Evolutionary conservation across 2,888 invertebrate genomes (phyloP).

Genomic region (Luperina testacea): DNA sequence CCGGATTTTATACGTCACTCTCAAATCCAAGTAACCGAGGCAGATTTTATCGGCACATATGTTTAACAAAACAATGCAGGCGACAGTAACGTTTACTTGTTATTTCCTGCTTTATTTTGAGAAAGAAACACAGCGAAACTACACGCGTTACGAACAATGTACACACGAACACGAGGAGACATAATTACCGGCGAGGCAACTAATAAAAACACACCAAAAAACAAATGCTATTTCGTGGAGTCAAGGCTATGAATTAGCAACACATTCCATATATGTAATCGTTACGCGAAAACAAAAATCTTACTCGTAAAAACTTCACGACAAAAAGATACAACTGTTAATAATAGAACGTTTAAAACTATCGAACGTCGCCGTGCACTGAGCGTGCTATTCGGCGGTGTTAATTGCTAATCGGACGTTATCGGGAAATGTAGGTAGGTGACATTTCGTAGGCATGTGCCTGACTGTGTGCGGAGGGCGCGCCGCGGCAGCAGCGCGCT

Average conservation of each 20-base stretch:
- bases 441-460: constrained; percentile 87
- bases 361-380: constrained; percentile 76
- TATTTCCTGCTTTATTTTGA: constrained; percentile 79
- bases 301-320: constrained; percentile 79
- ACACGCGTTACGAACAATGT: constrained; percentile 72
- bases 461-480: constrained; percentile 78
- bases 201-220: constrained; percentile 75
- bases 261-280: constrained; percentile 82
- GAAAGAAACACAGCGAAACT: constrained; percentile 71
- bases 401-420: constrained; percentile 83
- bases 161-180: constrained; percentile 74
- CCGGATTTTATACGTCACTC: constrained; percentile 83
- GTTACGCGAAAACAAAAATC: constrained; percentile 67
- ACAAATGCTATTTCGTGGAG: constrained; percentile 69
- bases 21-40: constrained; percentile 79
- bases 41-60: constrained; percentile 75
- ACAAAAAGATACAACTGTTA: constrained; percentile 67
- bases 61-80: constrained; percentile 73
- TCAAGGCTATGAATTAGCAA: constrained; percentile 85
- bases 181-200: constrained; percentile 76
- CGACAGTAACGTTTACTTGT: constrained; percentile 71
- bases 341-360: constrained; percentile 66
- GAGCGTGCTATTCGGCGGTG: constrained; percentile 81
- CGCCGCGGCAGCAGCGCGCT: constrained; percentile 88
- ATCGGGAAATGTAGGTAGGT: constrained; percentile 83